Evolutionary conservation across 1,140 invertebrate genomes (phyloP).

Genomic region (Pectinophora gossypiella): DNA sequence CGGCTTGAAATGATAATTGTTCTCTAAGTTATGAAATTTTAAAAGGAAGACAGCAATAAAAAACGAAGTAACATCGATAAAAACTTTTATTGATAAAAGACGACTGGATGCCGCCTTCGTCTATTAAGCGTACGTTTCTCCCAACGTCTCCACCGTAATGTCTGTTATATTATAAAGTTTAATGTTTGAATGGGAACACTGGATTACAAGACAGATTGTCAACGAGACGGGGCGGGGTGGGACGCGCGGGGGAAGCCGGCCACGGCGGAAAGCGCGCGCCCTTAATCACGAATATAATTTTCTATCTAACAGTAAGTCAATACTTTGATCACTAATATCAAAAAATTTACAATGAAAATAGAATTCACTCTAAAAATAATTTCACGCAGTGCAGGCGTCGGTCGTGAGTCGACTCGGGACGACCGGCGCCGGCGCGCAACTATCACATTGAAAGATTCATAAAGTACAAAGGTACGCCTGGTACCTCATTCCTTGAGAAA

Average conservation of each 20-base stretch:
- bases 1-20: no score
- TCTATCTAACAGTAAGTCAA: constrained; percentile 70
- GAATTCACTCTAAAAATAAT: constrained; percentile 73
- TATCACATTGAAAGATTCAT: constrained; percentile 73
- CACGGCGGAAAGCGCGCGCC: constrained; percentile 56
- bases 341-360: constrained; percentile 75
- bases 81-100: constrained; percentile 70
- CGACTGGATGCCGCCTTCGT: constrained; percentile 46
- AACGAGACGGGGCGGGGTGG: constrained; percentile 47
- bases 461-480: constrained; percentile 43
- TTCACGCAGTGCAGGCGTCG: constrained; percentile 47
- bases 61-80: constrained; percentile 66
- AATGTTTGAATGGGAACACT: constrained; percentile 61
- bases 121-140: constrained; percentile 72
- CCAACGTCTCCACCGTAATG: constrained; percentile 49
- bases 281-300: constrained; percentile 61
- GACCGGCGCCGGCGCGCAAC: constrained; percentile 55
- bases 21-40: no score
- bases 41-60: constrained; percentile 7
- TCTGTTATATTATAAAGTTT: constrained; percentile 64
- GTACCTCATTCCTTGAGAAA: constrained; percentile 31
- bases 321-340: constrained; percentile 68
- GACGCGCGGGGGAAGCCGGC: constrained; percentile 45
- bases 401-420: constrained; percentile 55
- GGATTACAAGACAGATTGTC: constrained; percentile 65